These are phyloP conservation scores for Aegithalos caudatus DNA, from an alignment of 2,113 vertebrate genomes.

Conservation along the genomic window DNA sequence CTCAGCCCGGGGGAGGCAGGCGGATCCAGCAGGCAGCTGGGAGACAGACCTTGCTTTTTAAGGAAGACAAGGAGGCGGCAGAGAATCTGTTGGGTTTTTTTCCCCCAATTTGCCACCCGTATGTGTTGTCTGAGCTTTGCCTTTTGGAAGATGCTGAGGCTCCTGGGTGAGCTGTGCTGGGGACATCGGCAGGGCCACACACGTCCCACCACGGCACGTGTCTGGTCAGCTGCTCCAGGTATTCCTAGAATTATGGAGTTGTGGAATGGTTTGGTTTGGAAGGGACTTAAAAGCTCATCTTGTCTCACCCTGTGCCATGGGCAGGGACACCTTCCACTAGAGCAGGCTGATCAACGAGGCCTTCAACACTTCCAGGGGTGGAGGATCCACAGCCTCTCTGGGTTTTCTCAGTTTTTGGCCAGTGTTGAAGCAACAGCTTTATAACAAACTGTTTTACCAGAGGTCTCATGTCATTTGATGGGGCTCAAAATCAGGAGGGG, in stretches of 20 bases:
- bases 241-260: background rate
- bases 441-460: background rate
- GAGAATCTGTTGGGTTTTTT: background rate
- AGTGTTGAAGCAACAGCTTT: background rate
- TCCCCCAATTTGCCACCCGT: background rate
- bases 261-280: background rate
- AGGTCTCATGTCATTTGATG: background rate
- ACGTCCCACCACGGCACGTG: rapidly evolving
- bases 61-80: background rate
- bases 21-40: background rate
- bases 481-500: background rate
- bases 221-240: background rate
- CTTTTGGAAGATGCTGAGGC: background rate
- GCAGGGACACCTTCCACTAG: background rate
- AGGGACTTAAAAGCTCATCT: background rate
- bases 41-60: constrained; percentile 16
- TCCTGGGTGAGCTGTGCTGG: background rate
- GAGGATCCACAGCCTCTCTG: background rate
- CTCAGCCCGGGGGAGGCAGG: background rate
- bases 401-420: background rate
- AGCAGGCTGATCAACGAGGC: background rate
- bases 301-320: rapidly evolving
- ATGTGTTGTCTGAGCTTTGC: background rate
- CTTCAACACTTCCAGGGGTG: background rate
- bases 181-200: background rate